Evolutionary conservation across 1,140 invertebrate species (phyloP).

Genomic region (Galleria mellonella): DNA sequence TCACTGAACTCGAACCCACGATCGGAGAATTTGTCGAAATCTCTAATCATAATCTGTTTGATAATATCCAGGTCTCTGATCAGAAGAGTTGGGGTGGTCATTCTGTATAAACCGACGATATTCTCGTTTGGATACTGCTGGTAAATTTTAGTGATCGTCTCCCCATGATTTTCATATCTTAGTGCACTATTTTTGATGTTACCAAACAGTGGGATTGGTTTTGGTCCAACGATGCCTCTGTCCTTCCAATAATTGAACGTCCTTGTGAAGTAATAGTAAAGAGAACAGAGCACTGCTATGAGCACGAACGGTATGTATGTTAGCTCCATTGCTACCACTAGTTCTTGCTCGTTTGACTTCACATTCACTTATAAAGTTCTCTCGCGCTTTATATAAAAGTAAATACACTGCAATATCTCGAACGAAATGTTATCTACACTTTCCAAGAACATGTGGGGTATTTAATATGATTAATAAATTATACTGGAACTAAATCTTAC

Average conservation of each 20-base stretch:
- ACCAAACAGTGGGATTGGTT: conserved; percentile 20
- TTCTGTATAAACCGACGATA: conserved; percentile 41
- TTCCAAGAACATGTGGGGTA: too few species aligned
- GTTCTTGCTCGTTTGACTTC: too few species aligned
- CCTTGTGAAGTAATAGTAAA: conserved; percentile 22
- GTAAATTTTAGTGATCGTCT: conserved; percentile 24
- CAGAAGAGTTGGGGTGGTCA: conserved; percentile 64
- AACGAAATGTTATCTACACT: too few species aligned
- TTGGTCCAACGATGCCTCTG: conserved; percentile 17
- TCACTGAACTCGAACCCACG: conserved; percentile 63
- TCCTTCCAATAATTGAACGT: conserved; percentile 27
- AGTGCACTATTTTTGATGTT: conserved; percentile 21
- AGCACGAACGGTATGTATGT: too few species aligned
- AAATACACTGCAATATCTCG: too few species aligned
- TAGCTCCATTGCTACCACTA: too few species aligned
- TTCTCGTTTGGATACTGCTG: conserved; percentile 31
- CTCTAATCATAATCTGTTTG: conserved; percentile 77
- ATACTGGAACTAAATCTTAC: too few species aligned
- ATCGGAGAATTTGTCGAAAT: conserved; percentile 74
- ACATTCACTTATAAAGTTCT: too few species aligned
- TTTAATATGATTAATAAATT: too few species aligned
- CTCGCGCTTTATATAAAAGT: too few species aligned
- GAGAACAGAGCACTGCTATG: not conserved
- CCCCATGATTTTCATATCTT: conserved; percentile 15
- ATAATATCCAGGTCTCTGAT: conserved; percentile 76